Evolutionary conservation across 2,113 vertebrate species (phyloP).

Genomic region (Pteronura brasiliensis): DNA sequence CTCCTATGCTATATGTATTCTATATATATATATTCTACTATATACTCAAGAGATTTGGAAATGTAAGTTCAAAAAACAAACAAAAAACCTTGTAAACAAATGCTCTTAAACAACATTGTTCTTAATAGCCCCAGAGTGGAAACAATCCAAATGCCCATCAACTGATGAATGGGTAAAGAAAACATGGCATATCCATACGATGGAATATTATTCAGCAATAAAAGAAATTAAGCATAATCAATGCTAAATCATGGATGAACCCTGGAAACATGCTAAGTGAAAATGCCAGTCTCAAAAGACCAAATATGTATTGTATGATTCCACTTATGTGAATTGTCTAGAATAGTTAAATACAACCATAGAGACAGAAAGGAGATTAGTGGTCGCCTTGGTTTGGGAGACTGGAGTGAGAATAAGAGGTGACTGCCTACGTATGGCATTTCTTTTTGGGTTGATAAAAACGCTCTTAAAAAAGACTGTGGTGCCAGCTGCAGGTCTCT

Average conservation of each 20-base stretch:
- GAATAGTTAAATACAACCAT: background rate
- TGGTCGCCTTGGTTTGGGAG: background rate
- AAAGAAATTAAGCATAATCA: background rate
- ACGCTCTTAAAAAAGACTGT: background rate
- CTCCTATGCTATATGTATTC: background rate
- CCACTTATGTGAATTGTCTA: background rate
- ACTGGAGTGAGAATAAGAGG: background rate
- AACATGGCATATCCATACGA: background rate
- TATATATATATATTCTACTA: too few relatives aligned
- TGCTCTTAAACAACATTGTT: background rate
- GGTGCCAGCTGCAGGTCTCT: background rate
- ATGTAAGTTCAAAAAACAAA: background rate
- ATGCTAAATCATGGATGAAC: background rate
- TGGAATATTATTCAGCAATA: background rate
- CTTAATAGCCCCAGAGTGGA: background rate
- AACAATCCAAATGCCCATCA: background rate
- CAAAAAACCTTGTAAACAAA: background rate
- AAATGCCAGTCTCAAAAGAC: background rate
- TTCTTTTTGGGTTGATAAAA: background rate
- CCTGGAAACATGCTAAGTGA: background rate
- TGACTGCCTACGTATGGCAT: background rate
- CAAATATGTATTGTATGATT: background rate
- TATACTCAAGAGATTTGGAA: background rate
- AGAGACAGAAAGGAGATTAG: background rate
- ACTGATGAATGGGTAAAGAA: background rate